phyloP scores from a whole-genome alignment of 2,888 invertebrate genomes.

The Stenichneumon culpator region DNA sequence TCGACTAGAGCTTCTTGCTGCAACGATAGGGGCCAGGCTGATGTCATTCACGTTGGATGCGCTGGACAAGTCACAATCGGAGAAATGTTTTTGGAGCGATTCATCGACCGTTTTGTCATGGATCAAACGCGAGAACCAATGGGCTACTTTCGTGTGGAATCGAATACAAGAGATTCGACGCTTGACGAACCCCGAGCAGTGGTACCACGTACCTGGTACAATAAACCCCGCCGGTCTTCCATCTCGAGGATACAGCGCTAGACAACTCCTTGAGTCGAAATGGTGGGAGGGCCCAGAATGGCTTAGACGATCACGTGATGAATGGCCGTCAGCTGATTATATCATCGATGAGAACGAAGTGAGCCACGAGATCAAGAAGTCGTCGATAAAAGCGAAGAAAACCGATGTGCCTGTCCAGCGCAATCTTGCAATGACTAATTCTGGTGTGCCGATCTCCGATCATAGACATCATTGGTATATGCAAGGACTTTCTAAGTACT shows the following conservation, averaged over 20 bases:
- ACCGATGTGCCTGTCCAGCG: background rate
- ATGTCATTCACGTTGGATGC: constrained; percentile 50
- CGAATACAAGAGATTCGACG: constrained; percentile 74
- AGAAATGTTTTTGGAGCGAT: constrained; percentile 75
- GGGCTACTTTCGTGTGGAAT: constrained; percentile 75
- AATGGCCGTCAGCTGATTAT: constrained; percentile 69
- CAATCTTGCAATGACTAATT: background rate
- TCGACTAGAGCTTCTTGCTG: constrained; percentile 76
- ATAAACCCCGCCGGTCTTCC: constrained; percentile 78
- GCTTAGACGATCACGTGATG: constrained; percentile 67
- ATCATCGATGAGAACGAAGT: constrained; percentile 47
- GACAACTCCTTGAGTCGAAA: constrained; percentile 71
- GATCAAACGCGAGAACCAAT: constrained; percentile 71
- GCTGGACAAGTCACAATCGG: constrained; percentile 49
- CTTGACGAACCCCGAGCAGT: constrained; percentile 60
- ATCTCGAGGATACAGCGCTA: constrained; percentile 75
- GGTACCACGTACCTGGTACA: constrained; percentile 77
- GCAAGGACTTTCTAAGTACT: constrained; percentile 58
- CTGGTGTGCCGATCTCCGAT: background rate
- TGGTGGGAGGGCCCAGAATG: constrained; percentile 80
- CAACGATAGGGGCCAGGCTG: constrained; percentile 73
- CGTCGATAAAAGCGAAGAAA: background rate
- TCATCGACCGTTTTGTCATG: constrained; percentile 74
- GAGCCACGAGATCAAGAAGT: constrained; percentile 46
- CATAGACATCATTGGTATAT: constrained; percentile 28